Percentiles rank a stretch among this genome's conserved stretches.
Conservation (phyloP, 1,140 invertebrate genomes). For the Ooceraea biroi region DNA sequence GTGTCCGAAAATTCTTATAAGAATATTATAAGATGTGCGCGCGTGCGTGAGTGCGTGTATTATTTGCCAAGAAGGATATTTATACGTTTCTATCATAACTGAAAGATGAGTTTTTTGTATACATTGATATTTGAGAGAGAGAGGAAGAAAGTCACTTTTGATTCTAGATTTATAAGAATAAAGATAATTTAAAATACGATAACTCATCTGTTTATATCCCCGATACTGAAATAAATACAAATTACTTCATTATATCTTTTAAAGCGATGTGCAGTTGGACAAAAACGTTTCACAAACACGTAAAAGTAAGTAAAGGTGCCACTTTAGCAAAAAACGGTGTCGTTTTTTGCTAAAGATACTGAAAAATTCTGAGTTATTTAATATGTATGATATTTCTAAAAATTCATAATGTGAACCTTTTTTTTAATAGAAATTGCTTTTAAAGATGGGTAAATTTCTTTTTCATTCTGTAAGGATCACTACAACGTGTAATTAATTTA, state of each 20-base stretch:
- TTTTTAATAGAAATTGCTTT: conserved; percentile 84
- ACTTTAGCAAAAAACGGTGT: conserved; percentile 70
- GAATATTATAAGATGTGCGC: conserved; percentile 6
- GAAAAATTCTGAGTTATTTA: conserved; percentile 81
- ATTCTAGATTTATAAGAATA: conserved; percentile 45
- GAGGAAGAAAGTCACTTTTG: conserved; percentile 12
- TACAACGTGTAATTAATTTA: neutral
- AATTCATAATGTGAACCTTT: conserved; percentile 85
- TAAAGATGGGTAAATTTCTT: conserved; percentile 62
- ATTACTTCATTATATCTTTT: conserved; percentile 64
- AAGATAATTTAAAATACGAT: conserved; percentile 38
- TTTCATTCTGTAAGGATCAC: conserved; percentile 1
- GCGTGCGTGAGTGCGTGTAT: conserved; percentile 2
- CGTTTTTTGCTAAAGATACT: conserved; percentile 61
- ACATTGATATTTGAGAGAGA: conserved; percentile 23
- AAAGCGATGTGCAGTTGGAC: conserved; percentile 59
- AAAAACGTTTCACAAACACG: conserved; percentile 75
- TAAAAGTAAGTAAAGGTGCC: conserved; percentile 70
- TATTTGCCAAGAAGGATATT: neutral
- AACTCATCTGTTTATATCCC: neutral
- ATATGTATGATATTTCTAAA: conserved; percentile 85
- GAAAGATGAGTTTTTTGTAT: conserved; percentile 21
- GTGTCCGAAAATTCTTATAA: conserved; percentile 5
- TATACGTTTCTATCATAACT: conserved; percentile 16
- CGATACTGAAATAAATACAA: conserved; percentile 18